A percentile compares a stretch with the other conserved stretches of the same genome.
Conservation (phyloP, 2,888 invertebrate genomes). For the Tetanocera ferruginea region DNA sequence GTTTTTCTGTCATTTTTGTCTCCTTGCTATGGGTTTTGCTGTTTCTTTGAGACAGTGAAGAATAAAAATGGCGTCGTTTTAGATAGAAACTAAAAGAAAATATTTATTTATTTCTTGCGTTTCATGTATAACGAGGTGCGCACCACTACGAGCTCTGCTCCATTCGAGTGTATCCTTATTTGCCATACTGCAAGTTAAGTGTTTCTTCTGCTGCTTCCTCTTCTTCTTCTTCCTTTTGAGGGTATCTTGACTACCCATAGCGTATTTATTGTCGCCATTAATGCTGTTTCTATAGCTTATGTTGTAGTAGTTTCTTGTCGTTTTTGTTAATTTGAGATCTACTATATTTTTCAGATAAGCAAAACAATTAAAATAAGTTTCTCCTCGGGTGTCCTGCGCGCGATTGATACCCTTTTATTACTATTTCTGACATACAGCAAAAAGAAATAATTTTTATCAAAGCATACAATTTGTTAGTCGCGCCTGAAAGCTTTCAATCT, state of each 20-base stretch:
- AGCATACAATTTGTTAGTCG: not conserved
- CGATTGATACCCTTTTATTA: not conserved
- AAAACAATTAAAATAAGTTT: constrained; percentile 14
- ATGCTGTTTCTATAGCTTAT: not conserved
- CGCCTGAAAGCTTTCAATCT: not conserved
- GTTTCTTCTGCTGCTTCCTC: not conserved
- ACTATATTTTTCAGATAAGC: constrained; percentile 9
- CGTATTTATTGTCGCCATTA: constrained; percentile 19
- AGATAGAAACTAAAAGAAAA: not conserved
- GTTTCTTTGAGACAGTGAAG: not conserved
- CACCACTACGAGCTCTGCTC: not conserved
- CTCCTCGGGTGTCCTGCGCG: constrained; percentile 11
- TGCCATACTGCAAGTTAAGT: constrained; percentile 18
- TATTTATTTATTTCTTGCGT: constrained; percentile 15
- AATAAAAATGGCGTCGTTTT: constrained; percentile 34
- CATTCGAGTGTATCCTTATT: constrained; percentile 17
- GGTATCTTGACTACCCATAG: not conserved
- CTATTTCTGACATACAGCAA: not conserved
- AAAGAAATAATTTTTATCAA: not conserved
- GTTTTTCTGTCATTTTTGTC: no score
- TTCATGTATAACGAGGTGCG: not conserved
- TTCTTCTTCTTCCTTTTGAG: not conserved
- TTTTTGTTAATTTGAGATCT: constrained; percentile 20
- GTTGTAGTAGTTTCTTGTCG: not conserved
- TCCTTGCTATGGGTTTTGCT: not conserved